Conservation (phyloP, 2,113 vertebrate species). For the Morone chrysops region DNA sequence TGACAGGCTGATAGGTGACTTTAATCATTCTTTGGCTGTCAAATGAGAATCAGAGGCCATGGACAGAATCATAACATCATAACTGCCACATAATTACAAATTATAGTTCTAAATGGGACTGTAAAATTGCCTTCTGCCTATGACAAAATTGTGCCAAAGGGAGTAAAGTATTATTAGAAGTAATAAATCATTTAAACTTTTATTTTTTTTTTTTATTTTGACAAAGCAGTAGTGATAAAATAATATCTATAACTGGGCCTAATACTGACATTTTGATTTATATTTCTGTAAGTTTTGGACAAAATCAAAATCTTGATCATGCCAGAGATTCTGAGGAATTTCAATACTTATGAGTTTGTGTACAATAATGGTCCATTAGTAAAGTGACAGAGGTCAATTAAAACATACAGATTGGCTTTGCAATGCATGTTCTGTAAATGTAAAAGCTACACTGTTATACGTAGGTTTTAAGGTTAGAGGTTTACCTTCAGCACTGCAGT, state of each 20-base stretch:
- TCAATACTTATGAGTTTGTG: not conserved
- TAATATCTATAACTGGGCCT: not conserved
- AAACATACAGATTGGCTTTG: not conserved
- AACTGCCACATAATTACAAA: slow-evolving; percentile 71
- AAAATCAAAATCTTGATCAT: not conserved
- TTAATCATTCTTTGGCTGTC: slow-evolving; percentile 63
- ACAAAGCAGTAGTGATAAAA: slow-evolving; percentile 10
- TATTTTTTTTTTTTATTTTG: not conserved
- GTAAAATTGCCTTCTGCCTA: slow-evolving; percentile 57
- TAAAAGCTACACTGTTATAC: not conserved
- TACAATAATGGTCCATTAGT: not conserved
- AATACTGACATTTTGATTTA: not conserved
- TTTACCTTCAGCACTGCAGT: not conserved
- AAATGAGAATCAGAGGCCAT: slow-evolving; percentile 50
- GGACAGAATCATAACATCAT: slow-evolving; percentile 66
- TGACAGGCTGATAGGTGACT: slow-evolving; percentile 60
- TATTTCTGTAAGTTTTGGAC: not conserved
- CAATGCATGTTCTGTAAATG: not conserved
- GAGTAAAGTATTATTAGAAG: slow-evolving; percentile 47
- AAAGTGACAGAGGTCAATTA: not conserved
- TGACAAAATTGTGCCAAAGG: slow-evolving; percentile 52
- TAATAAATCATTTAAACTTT: slow-evolving; percentile 40
- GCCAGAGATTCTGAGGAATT: not conserved
- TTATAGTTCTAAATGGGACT: slow-evolving; percentile 54
- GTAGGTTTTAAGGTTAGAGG: not conserved